phyloP scores from a whole-genome alignment of 2,888 invertebrate species.

The Pharmacophagus antenor region DNA sequence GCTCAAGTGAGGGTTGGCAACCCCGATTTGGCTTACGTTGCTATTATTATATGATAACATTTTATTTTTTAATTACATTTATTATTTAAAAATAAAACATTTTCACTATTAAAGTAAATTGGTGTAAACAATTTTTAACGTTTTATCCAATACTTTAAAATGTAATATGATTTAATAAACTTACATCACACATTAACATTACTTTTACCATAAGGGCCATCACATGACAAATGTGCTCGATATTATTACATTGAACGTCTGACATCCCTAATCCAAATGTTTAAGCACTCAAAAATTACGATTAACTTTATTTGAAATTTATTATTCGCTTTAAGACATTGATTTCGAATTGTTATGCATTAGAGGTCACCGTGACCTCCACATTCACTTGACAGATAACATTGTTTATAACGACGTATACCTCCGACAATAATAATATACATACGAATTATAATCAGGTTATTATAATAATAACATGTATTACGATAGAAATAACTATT shows the following conservation, averaged over 20 bases:
- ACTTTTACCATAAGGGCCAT: not conserved
- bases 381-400: slow-evolving; percentile 24
- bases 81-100: too few species aligned
- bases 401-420: slow-evolving; percentile 5
- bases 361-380: slow-evolving; percentile 19
- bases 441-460: not conserved
- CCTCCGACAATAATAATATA: not conserved
- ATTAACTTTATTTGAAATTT: slow-evolving; percentile 46
- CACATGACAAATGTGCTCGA: not conserved
- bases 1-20: slow-evolving; percentile 43
- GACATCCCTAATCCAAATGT: slow-evolving; percentile 33
- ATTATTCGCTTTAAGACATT: slow-evolving; percentile 35
- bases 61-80: too few species aligned
- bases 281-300: slow-evolving; percentile 56
- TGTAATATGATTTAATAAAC: not conserved
- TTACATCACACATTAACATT: not conserved
- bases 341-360: slow-evolving; percentile 4
- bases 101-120: not conserved
- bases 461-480: not conserved
- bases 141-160: not conserved
- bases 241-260: not conserved
- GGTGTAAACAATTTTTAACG: not conserved
- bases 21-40: not conserved
- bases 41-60: not conserved
- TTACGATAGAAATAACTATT: not conserved